Percentiles rank a stretch among this genome's conserved stretches.
phyloP scores from a whole-genome alignment of 1,140 invertebrate species.

The Limonius californicus region DNA sequence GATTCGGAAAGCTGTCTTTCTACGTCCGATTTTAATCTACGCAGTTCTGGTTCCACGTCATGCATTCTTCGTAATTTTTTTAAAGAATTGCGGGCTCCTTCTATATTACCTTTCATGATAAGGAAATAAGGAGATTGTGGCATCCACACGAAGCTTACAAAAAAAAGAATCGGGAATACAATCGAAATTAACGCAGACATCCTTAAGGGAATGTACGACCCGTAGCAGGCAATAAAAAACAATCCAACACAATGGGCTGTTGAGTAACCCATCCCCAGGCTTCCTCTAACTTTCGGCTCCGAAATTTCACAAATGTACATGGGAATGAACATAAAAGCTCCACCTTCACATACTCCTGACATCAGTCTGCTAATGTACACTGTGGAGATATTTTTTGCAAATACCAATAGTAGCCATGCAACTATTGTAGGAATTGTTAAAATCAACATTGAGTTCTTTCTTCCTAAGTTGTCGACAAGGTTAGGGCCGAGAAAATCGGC shows the following conservation, averaged over 20 bases:
- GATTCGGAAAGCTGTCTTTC: too few species aligned
- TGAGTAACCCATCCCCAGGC: conserved; percentile 23
- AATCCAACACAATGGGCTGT: conserved; percentile 54
- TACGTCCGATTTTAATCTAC: too few species aligned
- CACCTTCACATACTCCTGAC: conserved; percentile 20
- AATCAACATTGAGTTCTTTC: conserved; percentile 61
- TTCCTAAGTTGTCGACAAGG: conserved; percentile 54
- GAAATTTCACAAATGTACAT: conserved; percentile 63
- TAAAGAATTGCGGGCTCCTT: conserved; percentile 51
- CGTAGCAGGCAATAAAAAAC: conserved; percentile 63
- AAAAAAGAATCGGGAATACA: conserved; percentile 55
- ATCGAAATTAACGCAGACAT: conserved; percentile 55
- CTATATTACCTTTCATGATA: conserved; percentile 51
- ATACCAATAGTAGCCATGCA: conserved; percentile 57
- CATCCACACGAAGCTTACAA: conserved; percentile 57
- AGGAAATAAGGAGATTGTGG: conserved; percentile 73
- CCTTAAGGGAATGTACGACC: conserved; percentile 55
- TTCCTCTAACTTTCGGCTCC: conserved; percentile 60
- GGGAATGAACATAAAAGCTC: conserved; percentile 39
- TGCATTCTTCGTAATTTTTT: too few species aligned
- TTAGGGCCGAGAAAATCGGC: conserved; percentile 26
- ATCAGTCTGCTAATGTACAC: conserved; percentile 47
- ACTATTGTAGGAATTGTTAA: conserved; percentile 56
- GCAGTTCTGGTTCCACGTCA: too few species aligned
- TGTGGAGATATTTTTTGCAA: conserved; percentile 47